Conservation (phyloP, 2,797 vertebrate genomes). For the Melanotaenia maccullochi region DNA sequence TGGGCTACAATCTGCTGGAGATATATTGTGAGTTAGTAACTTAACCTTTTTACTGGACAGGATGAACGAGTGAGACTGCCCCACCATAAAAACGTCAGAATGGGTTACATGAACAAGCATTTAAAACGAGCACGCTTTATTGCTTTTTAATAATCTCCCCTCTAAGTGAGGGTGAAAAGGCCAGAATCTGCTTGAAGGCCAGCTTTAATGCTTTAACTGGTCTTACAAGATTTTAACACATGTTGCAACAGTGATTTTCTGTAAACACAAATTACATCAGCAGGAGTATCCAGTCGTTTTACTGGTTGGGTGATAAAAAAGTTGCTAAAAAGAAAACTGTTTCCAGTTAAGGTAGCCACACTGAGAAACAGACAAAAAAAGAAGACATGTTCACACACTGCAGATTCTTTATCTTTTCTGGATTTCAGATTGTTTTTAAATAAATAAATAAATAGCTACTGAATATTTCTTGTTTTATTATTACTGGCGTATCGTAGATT, state of each 20-base stretch:
- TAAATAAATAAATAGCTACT: not conserved
- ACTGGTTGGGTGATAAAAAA: not conserved
- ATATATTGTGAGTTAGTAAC: slow-evolving; percentile 6
- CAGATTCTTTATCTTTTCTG: not conserved
- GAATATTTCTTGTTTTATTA: not conserved
- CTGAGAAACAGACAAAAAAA: not conserved
- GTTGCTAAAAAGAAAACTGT: too few relatives aligned
- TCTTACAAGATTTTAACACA: not conserved
- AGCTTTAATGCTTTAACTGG: not conserved
- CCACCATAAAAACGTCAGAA: slow-evolving; percentile 22
- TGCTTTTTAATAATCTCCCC: slow-evolving; percentile 27
- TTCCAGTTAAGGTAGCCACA: not conserved
- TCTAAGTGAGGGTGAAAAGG: not conserved
- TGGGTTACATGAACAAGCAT: not conserved
- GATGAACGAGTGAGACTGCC: slow-evolving; percentile 4
- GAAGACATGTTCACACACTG: not conserved
- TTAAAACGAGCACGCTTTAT: slow-evolving; percentile 18
- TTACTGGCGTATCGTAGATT: too few relatives aligned
- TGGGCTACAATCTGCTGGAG: slow-evolving; percentile 2
- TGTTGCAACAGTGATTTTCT: not conserved
- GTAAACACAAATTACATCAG: not conserved
- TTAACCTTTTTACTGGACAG: slow-evolving; percentile 39
- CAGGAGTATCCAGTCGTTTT: not conserved
- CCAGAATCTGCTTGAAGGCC: not conserved
- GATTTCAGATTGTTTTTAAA: too few relatives aligned